Conservation (phyloP, 2,113 vertebrate genomes). For the Puma concolor region DNA sequence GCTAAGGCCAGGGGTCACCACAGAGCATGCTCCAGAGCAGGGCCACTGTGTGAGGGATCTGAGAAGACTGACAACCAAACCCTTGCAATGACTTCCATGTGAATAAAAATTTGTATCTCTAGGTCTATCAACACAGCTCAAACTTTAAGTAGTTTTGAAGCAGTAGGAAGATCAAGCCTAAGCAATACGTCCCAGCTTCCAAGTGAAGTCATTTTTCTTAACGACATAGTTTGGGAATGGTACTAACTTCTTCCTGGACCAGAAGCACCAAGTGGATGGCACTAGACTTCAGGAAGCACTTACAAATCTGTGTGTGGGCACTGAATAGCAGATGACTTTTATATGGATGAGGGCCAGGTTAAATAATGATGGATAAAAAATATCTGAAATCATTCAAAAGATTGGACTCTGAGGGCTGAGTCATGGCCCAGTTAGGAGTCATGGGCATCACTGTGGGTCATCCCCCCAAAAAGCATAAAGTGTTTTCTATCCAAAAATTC, state of each 20-base stretch:
- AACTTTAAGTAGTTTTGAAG: slow-evolving; percentile 49
- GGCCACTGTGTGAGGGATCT: neutral
- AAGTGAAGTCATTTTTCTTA: slow-evolving; percentile 54
- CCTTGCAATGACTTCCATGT: neutral
- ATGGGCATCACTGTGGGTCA: neutral
- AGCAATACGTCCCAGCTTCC: neutral
- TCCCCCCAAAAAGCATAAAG: neutral
- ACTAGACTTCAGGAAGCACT: slow-evolving; percentile 4
- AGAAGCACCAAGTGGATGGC: neutral
- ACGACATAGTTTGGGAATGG: neutral
- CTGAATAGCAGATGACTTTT: slow-evolving; percentile 24
- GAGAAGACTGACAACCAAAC: neutral
- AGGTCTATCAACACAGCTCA: neutral
- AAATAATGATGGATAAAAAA: neutral
- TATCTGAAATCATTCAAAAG: neutral
- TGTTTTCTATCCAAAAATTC: neutral
- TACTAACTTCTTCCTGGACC: slow-evolving; percentile 46
- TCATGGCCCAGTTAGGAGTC: neutral
- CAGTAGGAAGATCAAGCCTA: slow-evolving; percentile 1
- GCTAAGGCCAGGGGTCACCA: neutral
- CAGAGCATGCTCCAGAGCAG: neutral
- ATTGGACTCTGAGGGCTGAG: neutral
- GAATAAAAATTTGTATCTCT: neutral
- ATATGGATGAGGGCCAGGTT: neutral
- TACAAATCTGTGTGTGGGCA: neutral